phyloP scores from a whole-genome alignment of 2,113 vertebrate genomes.

The Protomyctophum bolini region DNA sequence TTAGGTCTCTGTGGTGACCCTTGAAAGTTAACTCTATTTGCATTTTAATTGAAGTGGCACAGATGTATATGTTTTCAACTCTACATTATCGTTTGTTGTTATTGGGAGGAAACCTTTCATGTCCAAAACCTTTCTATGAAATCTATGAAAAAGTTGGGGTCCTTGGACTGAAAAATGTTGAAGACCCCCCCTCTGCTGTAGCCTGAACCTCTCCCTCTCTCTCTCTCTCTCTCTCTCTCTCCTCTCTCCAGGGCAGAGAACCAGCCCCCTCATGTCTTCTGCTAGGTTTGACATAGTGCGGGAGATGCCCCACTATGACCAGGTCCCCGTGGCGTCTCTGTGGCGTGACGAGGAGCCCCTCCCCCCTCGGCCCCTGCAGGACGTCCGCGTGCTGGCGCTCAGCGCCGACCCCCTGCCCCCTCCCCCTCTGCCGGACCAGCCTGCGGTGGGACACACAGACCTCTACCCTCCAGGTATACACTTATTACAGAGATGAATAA shows the following conservation, averaged over 20 bases:
- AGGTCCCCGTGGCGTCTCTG: slow-evolving; percentile 72
- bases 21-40: no score
- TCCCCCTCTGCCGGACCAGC: slow-evolving; percentile 84
- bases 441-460: slow-evolving; percentile 80
- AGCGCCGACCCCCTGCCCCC: slow-evolving; percentile 82
- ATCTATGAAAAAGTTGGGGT: no score
- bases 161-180: no score
- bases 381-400: slow-evolving; percentile 53
- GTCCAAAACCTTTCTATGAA: no score
- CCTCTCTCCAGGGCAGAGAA: slow-evolving; percentile 1
- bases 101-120: no score
- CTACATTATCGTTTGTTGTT: no score
- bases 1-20: no score
- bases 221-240: neutral
- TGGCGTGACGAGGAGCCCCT: slow-evolving; percentile 38
- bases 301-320: slow-evolving; percentile 72
- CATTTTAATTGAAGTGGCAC: no score
- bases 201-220: no score
- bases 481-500: no score
- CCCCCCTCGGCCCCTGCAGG: slow-evolving; percentile 35
- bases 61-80: no score
- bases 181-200: no score
- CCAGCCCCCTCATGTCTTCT: slow-evolving; percentile 60
- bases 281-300: slow-evolving; percentile 69
- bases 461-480: slow-evolving; percentile 56